These are phyloP conservation scores for Phrynocephalus forsythii DNA, from an alignment of 2,797 vertebrate genomes.

Conservation along the genomic window DNA sequence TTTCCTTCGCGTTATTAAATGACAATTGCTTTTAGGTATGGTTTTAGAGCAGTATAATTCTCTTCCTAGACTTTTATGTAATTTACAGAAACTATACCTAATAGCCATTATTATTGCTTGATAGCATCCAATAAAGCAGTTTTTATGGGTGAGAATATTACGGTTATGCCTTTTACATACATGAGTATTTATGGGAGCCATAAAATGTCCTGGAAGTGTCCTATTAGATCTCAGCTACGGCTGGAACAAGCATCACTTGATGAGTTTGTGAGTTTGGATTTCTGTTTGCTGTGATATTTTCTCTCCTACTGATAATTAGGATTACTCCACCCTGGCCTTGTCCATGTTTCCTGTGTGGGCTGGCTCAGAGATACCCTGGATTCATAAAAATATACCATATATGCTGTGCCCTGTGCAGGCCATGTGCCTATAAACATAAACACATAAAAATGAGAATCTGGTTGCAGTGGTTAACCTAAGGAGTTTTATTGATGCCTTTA, in stretches of 20 bases:
- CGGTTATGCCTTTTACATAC: conserved; percentile 38
- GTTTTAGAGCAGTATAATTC: conserved; percentile 55
- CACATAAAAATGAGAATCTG: not conserved
- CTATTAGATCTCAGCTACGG: conserved; percentile 2
- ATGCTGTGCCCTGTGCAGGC: not conserved
- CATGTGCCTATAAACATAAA: not conserved
- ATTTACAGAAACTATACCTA: conserved; percentile 65
- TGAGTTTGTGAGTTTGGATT: conserved; percentile 10
- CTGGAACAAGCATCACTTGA: not conserved
- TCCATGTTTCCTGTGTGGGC: not conserved
- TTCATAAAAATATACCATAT: not conserved
- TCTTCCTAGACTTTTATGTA: conserved; percentile 53
- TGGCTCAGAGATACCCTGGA: not conserved
- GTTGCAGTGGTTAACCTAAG: no score
- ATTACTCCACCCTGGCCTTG: not conserved
- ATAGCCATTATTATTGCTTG: conserved; percentile 56
- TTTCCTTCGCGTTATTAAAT: conserved; percentile 54
- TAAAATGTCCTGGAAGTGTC: conserved; percentile 45
- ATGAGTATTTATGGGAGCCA: conserved; percentile 43
- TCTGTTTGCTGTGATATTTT: not conserved
- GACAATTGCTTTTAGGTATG: conserved; percentile 60
- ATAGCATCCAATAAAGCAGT: conserved; percentile 44
- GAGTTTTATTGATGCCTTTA: no score
- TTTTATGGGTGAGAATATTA: conserved; percentile 62
- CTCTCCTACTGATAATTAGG: not conserved